Evolutionary conservation across 2,888 invertebrate species (phyloP).

Genomic region (Norana najaformis): DNA sequence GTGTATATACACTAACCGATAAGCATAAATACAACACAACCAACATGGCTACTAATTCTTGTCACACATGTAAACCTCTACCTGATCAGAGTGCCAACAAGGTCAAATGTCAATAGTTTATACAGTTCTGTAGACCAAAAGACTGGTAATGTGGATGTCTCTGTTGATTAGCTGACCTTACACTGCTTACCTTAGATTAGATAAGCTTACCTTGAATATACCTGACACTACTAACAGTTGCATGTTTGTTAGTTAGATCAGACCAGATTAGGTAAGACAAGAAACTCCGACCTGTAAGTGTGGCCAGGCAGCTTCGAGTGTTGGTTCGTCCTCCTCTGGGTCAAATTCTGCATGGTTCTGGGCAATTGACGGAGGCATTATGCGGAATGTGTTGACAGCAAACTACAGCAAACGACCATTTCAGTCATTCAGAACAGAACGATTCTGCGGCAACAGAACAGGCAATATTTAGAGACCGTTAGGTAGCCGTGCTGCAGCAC

Average conservation of each 20-base stretch:
- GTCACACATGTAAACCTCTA: not conserved
- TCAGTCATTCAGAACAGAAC: not conserved
- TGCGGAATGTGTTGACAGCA: conserved; percentile 84
- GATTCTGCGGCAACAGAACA: not conserved
- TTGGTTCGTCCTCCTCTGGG: conserved; percentile 81
- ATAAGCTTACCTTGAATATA: not conserved
- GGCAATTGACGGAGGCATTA: conserved; percentile 85
- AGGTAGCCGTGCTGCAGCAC: too few relatives aligned
- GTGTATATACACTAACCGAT: not conserved
- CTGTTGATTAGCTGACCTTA: not conserved
- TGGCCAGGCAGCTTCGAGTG: conserved; percentile 98
- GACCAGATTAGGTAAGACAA: not conserved
- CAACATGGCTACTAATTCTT: not conserved
- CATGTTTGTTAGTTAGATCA: not conserved
- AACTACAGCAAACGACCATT: conserved; percentile 50
- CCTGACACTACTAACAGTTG: not conserved
- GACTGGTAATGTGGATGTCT: too few relatives aligned
- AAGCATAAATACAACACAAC: not conserved
- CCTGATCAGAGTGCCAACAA: not conserved
- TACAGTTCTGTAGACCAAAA: not conserved
- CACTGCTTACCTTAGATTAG: too few relatives aligned
- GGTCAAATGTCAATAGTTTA: not conserved
- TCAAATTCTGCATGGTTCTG: conserved; percentile 63
- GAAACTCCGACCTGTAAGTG: conserved; percentile 73
- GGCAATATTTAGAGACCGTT: too few relatives aligned